Evolutionary conservation across 2,888 invertebrate genomes (phyloP), one percentile per base, ranked within the genome.

Genomic region (Asteroscopus sphinx): DNA sequence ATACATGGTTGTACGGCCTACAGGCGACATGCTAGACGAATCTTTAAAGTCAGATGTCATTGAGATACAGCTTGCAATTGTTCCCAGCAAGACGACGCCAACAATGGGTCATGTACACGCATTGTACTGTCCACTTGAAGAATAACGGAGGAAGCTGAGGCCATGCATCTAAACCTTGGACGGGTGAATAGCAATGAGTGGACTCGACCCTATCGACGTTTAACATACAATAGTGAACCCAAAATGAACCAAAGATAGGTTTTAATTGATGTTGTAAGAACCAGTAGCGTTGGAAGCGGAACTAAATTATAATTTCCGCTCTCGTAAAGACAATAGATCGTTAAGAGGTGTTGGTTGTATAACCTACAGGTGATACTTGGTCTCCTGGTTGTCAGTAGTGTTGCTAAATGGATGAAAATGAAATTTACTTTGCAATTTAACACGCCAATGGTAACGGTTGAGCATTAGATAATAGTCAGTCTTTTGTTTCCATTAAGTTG

Each of bases 61-160:
- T 92, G 91, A 91, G 92, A 93, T 92, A 90, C 78, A 68, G 68
- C 73, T 64, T 54, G 65, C 83, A 81, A 89, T 89, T 87, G 89
- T 86, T 83, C 61, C 57, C 71, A 65, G 54, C 53, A 55, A 58
- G 62, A 77, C 65, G 71, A 69, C 49, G 72, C 74, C 80, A 88
- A 91, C 91, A 91, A 91, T 90, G 82, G 88, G 63, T 72, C 79
- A 67, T 63, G 73, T 85, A 80, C 78, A 73, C 63, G 76, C 87
- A 92, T 93, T 93, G 92, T 93, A 84, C 88, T 93, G 93, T 93
- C 93, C 81, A 72, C 69, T 76, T 83, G 81, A 86, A 89, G 88
- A 88, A 87, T 89, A 83, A 83, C 82, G 73, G 82, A 87, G 89
- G 93, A 89, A 92, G 85, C 88, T 76, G 80, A 82, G 89, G 85